These are phyloP conservation scores for Chondrosia reniformis DNA, from an alignment of 37 sponge, comb jelly and placozoan species.

Conservation along the genomic window DNA sequence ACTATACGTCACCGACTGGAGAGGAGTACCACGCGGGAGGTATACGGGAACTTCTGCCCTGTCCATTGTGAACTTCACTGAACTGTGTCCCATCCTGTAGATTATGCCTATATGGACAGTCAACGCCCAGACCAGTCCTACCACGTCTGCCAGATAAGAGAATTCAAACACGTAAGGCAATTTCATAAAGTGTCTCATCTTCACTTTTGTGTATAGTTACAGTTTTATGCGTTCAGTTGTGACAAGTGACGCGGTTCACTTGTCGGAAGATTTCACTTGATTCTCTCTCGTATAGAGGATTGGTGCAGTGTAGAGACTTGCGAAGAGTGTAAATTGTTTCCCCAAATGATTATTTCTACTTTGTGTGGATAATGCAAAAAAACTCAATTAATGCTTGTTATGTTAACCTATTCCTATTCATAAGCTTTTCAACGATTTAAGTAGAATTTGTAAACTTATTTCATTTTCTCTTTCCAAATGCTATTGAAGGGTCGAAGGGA, in stretches of 20 bases:
- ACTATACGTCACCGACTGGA: constrained; percentile 40
- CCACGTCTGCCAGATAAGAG: constrained; percentile 64
- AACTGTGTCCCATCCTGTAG: constrained; percentile 6
- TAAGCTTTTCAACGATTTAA: no score
- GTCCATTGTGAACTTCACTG: neutral
- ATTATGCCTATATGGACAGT: constrained; percentile 82
- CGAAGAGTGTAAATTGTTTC: no score
- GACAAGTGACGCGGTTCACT: no score
- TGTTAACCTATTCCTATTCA: no score
- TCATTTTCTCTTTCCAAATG: neutral
- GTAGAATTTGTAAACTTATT: neutral
- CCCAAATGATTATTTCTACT: neutral
- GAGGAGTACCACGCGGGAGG: constrained; percentile 59
- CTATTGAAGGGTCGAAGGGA: constrained; percentile 58
- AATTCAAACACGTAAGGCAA: constrained; percentile 67
- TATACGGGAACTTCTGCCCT: constrained; percentile 8
- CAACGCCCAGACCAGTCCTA: constrained; percentile 71
- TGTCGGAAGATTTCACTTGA: neutral
- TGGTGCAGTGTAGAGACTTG: no score
- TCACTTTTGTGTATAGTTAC: neutral
- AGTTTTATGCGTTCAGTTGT: no score
- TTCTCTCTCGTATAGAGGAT: no score
- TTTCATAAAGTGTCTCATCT: neutral
- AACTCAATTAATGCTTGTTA: neutral
- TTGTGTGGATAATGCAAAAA: neutral